Percentiles rank a stretch among this genome's conserved stretches.
Conservation (phyloP, 2,888 invertebrate genomes). For the Stenolophus ochropezus region DNA sequence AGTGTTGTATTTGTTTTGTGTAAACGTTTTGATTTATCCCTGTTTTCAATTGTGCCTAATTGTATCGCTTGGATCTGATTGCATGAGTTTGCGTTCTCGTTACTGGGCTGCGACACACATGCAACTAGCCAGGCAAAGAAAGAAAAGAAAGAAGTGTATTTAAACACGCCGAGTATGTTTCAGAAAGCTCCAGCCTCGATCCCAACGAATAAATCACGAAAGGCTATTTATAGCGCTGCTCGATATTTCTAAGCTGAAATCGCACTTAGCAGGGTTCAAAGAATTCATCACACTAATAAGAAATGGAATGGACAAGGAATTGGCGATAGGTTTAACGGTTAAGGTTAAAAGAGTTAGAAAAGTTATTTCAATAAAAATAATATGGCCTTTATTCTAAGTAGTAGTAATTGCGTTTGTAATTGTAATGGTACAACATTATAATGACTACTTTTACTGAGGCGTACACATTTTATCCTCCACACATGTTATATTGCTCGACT, state of each 20-base stretch:
- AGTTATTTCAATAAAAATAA: too few relatives aligned
- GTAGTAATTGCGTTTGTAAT: too few relatives aligned
- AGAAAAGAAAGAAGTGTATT: conserved; percentile 15
- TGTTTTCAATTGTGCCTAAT: neutral
- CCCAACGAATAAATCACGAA: neutral
- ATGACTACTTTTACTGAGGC: too few relatives aligned
- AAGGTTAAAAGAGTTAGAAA: too few relatives aligned
- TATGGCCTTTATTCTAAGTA: too few relatives aligned
- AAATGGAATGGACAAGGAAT: neutral
- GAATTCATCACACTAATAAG: neutral
- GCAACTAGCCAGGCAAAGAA: neutral
- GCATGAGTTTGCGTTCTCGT: neutral
- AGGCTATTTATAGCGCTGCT: neutral
- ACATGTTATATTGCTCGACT: too few relatives aligned
- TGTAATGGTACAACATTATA: too few relatives aligned
- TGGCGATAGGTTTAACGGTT: neutral
- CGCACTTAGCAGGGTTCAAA: neutral
- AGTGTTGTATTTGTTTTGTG: too few relatives aligned
- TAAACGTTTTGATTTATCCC: neutral
- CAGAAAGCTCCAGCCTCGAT: neutral
- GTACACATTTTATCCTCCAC: too few relatives aligned
- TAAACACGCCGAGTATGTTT: conserved; percentile 19
- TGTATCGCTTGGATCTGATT: neutral
- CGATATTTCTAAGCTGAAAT: neutral
- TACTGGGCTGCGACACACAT: neutral